These are phyloP conservation scores for Mesoclemmys tuberculata DNA, from an alignment of 2,113 vertebrate species.

Conservation along the genomic window DNA sequence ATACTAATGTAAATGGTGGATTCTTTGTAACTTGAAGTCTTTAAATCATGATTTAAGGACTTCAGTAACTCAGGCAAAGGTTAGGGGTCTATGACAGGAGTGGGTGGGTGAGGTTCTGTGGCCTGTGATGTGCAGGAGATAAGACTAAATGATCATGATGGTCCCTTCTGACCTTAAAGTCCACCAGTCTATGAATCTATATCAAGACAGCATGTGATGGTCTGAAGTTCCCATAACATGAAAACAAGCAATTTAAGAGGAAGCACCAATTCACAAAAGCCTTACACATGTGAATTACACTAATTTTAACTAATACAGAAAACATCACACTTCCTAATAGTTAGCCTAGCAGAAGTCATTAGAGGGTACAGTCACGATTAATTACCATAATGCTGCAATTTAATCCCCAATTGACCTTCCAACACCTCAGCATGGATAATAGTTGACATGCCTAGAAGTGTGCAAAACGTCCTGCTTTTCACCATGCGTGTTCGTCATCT, in stretches of 20 bases:
- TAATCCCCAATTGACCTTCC: not conserved
- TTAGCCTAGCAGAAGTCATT: conserved; percentile 47
- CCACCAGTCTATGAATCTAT: not conserved
- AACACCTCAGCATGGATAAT: not conserved
- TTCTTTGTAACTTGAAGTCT: not conserved
- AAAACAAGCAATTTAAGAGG: conserved; percentile 27
- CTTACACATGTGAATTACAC: conserved; percentile 32
- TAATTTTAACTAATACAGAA: conserved; percentile 50
- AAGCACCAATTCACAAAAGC: not conserved
- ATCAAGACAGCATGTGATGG: not conserved
- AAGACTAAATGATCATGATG: not conserved
- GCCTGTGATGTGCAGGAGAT: not conserved
- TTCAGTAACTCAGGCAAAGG: not conserved
- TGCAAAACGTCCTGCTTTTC: not conserved
- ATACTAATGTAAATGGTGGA: not conserved
- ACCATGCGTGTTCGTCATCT: accelerated
- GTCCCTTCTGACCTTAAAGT: not conserved
- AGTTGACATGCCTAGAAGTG: not conserved
- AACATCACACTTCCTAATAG: conserved; percentile 24
- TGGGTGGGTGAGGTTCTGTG: not conserved
- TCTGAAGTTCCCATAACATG: not conserved
- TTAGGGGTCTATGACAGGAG: not conserved
- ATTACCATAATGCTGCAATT: conserved; percentile 18
- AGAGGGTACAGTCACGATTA: conserved; percentile 17
- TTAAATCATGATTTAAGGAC: not conserved